Base-by-base conservation (phyloP, 2,113 vertebrate species). In the Pelodiscus sinensis region DNA sequence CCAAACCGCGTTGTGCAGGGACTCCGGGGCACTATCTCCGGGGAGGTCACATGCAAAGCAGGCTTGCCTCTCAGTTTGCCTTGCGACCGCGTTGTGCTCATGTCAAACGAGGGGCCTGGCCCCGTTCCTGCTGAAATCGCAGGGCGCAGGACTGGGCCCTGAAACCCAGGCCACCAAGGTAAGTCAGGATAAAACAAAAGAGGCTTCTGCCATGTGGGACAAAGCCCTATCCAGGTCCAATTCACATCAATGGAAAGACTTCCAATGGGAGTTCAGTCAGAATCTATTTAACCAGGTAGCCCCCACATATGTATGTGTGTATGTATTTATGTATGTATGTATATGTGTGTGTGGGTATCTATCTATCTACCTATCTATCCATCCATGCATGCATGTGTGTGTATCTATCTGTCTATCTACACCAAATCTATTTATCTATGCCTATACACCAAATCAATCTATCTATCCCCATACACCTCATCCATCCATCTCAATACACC, bases 141-240 rank as follows among this genome's bases (percentile, higher is more conserved):
- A 10, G 90, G 55, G 65, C 51, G 4, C 31, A 81, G 3, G 51
- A 11, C 9, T 85, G 55, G 57, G 19, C 10, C 92, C 81, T 29
- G 77, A 55, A 89, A 77, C 3, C 15, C 3, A 9, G 13, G 4
- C 7, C 82, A 2, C 1, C 6, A 38, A 85, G 52, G 78, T 44
- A 44, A 44, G 44, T 44, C 79, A 80, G 3, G 9, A 52, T 50
- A 57, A 87, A 82, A 25, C 38, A 52, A 81, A 86, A 86, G 3
- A 86, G 8, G 2, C 2, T 54, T 38, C n/a, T 80, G 82, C 38
- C 3, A 56, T 50, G 6, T 0, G 65, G 60, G 21, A 50, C 13
- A 25, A 50, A 22, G 38, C 71, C 21, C 22, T 38, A 50, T 12
- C 9, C 85, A 6, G 24, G 13, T 44, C 52, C 77, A 71, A 4